Conservation (phyloP, 2,797 vertebrate genomes). For the Falco novaeseelandiae region DNA sequence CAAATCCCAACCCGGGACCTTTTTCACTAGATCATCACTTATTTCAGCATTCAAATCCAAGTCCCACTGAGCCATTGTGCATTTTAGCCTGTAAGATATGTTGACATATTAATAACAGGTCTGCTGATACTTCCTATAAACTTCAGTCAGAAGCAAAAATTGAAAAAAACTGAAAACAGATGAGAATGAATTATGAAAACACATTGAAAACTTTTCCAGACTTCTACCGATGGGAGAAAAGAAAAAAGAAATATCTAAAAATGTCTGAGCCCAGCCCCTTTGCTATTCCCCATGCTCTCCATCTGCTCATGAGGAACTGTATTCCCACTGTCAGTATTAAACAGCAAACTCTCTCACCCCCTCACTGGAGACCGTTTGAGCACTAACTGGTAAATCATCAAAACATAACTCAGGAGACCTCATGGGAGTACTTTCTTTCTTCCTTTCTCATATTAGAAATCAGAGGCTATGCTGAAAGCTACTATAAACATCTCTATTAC, state of each 20-base stretch:
- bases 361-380: background rate
- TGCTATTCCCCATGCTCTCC: background rate
- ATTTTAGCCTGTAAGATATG: background rate
- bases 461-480: slow-evolving; percentile 11
- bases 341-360: slow-evolving; percentile 15
- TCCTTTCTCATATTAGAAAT: slow-evolving; percentile 45
- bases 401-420: slow-evolving; percentile 14
- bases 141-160: background rate
- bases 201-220: slow-evolving; percentile 34
- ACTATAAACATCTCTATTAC: slow-evolving; percentile 2
- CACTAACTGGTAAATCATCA: background rate
- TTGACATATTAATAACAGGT: background rate
- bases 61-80: background rate
- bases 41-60: background rate
- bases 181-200: slow-evolving; percentile 22
- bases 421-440: background rate
- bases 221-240: slow-evolving; percentile 44
- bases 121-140: background rate
- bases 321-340: background rate
- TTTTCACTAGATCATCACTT: background rate
- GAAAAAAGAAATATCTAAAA: slow-evolving; percentile 39
- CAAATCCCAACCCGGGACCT: background rate
- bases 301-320: background rate
- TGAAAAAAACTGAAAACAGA: slow-evolving; percentile 7
- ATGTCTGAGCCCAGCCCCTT: slow-evolving; percentile 20